Evolutionary conservation across 2,888 invertebrate genomes (phyloP).

Genomic region (Altica lythri): DNA sequence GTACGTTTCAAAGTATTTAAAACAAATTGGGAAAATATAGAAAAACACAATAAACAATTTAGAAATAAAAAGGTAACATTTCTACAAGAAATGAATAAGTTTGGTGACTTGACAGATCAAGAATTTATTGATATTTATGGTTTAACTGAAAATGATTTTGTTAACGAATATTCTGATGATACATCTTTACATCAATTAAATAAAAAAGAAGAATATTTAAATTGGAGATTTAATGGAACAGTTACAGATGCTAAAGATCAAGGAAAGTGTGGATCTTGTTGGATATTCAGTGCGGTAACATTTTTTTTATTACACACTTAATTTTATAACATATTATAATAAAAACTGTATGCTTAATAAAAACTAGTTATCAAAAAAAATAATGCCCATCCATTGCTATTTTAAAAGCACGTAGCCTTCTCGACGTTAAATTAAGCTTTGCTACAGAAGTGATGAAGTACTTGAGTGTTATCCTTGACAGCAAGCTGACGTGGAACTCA

Average conservation of each 20-base stretch:
- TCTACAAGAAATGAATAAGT: constrained; percentile 18
- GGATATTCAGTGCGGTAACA: constrained; percentile 33
- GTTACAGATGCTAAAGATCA: constrained; percentile 32
- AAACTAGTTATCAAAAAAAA: no score
- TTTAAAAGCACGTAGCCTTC: no score
- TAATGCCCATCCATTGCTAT: no score
- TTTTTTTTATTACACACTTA: no score
- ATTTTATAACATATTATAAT: neutral
- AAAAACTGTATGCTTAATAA: no score
- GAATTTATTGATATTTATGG: constrained; percentile 16
- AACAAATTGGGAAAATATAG: constrained; percentile 26
- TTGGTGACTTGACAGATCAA: constrained; percentile 14
- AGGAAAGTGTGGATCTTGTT: constrained; percentile 30
- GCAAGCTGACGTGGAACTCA: no score
- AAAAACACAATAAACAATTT: constrained; percentile 26
- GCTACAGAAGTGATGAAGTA: no score
- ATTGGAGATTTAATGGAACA: constrained; percentile 26
- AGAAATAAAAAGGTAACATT: constrained; percentile 12
- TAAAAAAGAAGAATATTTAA: constrained; percentile 14
- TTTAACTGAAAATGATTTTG: constrained; percentile 2
- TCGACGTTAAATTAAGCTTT: no score
- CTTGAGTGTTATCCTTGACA: no score
- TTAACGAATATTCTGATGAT: neutral
- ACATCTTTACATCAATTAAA: no score
- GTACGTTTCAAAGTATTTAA: constrained; percentile 23